phyloP scores from a whole-genome alignment of 2,113 vertebrate species.

The Poicephalus gulielmi region DNA sequence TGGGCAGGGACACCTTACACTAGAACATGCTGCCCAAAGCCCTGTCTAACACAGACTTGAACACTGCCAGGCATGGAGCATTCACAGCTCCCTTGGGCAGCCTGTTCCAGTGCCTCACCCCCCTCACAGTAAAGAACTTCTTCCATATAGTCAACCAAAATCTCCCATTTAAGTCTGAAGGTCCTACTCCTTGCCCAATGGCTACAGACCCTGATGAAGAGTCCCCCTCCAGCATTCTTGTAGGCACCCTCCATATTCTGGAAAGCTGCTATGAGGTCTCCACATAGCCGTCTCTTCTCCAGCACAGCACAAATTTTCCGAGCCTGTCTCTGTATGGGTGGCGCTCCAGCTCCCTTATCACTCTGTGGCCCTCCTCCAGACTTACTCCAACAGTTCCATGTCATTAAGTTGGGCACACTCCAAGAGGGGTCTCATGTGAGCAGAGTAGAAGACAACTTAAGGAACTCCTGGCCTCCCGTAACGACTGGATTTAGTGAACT shows the following conservation, averaged over 20 bases:
- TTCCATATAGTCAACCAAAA: not conserved
- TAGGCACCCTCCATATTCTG: not conserved
- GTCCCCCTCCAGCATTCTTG: not conserved
- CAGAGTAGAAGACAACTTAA: not conserved
- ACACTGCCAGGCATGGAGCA: not conserved
- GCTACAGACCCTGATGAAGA: not conserved
- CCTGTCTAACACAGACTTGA: not conserved
- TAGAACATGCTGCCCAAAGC: not conserved
- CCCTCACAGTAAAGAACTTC: not conserved
- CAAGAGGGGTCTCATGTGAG: not conserved
- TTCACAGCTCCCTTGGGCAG: not conserved
- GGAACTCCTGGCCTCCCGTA: not conserved
- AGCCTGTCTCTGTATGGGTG: not conserved
- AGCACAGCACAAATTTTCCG: not conserved
- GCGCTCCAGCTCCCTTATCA: not conserved
- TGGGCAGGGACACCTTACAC: not conserved
- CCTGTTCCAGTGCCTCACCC: not conserved
- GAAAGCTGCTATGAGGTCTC: not conserved
- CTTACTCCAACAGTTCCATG: not conserved
- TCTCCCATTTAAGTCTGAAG: not conserved
- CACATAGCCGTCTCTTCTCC: not conserved
- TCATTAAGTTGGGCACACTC: not conserved
- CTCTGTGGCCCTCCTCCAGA: not conserved
- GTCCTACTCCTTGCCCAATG: not conserved
- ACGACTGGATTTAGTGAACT: rapidly evolving